Conservation (phyloP, 2,113 vertebrate genomes). For the Microcebus jonahi region DNA sequence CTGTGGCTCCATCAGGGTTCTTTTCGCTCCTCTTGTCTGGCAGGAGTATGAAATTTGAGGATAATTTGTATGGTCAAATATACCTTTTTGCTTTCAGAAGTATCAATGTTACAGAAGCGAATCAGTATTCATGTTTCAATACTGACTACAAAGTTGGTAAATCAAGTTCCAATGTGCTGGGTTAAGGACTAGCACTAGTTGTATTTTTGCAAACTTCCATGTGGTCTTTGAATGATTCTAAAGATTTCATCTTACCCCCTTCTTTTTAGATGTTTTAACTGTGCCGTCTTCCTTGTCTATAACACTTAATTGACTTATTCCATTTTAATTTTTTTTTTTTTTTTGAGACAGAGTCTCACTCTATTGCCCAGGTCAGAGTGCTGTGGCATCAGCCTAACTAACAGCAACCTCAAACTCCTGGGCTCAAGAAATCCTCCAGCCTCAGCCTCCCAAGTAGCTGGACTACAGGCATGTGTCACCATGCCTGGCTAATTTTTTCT, state of each 20-base stretch:
- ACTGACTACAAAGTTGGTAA: neutral
- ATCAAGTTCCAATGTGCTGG: neutral
- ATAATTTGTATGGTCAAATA: neutral
- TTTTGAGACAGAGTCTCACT: too few species aligned
- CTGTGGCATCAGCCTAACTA: too few species aligned
- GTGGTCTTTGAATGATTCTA: neutral
- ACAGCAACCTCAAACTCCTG: too few species aligned
- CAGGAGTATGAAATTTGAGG: neutral
- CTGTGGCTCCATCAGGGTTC: neutral
- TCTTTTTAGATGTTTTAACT: neutral
- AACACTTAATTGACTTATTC: neutral
- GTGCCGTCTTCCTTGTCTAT: neutral
- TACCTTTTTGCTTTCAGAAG: neutral
- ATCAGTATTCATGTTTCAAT: neutral
- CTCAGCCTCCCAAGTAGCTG: too few species aligned
- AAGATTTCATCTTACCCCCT: neutral
- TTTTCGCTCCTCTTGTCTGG: neutral
- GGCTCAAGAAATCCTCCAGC: too few species aligned
- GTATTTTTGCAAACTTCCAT: neutral
- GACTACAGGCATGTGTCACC: too few species aligned
- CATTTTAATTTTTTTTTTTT: too few species aligned
- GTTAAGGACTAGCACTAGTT: neutral
- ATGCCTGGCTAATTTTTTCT: too few species aligned
- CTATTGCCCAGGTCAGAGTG: too few species aligned
- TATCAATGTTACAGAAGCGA: neutral